These are phyloP conservation scores for Venturia canescens DNA, from an alignment of 1,140 invertebrate genomes.

Conservation along the genomic window DNA sequence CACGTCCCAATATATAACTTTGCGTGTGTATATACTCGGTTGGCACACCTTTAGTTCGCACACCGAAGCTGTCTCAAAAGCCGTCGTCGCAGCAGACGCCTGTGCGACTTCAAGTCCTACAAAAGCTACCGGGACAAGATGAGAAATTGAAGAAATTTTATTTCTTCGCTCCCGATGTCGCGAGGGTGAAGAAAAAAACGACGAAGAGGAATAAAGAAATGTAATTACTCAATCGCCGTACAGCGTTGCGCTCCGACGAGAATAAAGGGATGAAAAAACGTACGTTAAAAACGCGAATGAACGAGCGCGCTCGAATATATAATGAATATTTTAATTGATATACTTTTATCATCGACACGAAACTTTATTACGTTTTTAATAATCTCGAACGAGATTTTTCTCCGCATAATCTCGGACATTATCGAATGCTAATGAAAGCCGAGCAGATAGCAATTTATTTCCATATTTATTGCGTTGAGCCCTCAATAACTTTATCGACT, in stretches of 20 bases:
- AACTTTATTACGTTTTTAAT: background rate
- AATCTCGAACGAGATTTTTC: background rate
- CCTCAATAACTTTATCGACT: background rate
- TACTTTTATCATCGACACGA: background rate
- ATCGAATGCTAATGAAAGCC: background rate
- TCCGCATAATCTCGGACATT: background rate
- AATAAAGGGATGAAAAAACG: background rate
- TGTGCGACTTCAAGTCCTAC: background rate
- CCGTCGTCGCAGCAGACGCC: too few species aligned
- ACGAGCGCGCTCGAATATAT: background rate
- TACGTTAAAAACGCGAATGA: background rate
- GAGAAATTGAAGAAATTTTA: slow-evolving; percentile 13
- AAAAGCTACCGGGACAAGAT: background rate
- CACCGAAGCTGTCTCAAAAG: background rate
- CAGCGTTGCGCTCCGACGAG: background rate
- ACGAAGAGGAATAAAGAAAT: background rate
- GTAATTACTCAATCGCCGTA: slow-evolving; percentile 19
- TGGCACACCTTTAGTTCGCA: background rate
- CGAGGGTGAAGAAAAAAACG: background rate
- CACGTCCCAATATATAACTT: slow-evolving; percentile 7
- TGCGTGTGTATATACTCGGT: background rate
- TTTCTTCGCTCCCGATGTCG: background rate
- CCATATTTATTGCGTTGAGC: background rate
- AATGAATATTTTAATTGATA: slow-evolving; percentile 18
- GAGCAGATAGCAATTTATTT: background rate